Evolutionary conservation across 2,113 vertebrate genomes (phyloP), one percentile per base, ranked within the genome.

Genomic region (Oreochromis aureus): DNA sequence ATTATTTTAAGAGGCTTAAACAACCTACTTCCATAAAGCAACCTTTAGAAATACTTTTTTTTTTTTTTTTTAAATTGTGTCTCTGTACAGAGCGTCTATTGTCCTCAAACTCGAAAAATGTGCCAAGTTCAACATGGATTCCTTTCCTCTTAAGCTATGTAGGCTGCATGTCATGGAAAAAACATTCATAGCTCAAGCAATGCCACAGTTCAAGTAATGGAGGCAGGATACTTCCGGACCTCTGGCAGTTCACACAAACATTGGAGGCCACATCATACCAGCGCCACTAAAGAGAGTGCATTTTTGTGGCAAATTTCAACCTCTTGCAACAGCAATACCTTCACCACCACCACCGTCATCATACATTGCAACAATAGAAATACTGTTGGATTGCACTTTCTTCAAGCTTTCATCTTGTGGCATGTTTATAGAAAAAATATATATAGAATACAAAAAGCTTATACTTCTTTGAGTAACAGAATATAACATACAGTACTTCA

Each of bases 381-480:
- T 93, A 96, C 95, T 95, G 95, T 94, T 95, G 93, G 94, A 96
- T 96, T 96, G 95, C 95, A 96, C 95, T 88, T 95, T 96, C 92
- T 95, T 96, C 92, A 94, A 96, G 94, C 94, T 95, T 95, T 94
- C 93, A 92, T 95, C 91, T 95, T 95, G 95, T 95, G 94, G 93
- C 94, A 86, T 93, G 94, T 95, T 93, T 94, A 94, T 95, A 95
- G 95, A 96, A 96, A 95, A 96, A 93, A 96, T 96, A 96, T 94
- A 96, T 96, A 95, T 95, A 95, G 95, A 96, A 95, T 96, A 96
- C 94, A 95, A 96, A 96, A 96, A 95, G 95, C 94, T 96, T 96
- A 96, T 96, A 96, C 92, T 95, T 96, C 93, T 96, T 96, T 94
- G 94, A 96, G 91, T 96, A 95, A 96, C 95, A 96, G 95, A 95